phyloP scores from a whole-genome alignment of 2,888 invertebrate genomes.

The Drosophila neonasuta region DNA sequence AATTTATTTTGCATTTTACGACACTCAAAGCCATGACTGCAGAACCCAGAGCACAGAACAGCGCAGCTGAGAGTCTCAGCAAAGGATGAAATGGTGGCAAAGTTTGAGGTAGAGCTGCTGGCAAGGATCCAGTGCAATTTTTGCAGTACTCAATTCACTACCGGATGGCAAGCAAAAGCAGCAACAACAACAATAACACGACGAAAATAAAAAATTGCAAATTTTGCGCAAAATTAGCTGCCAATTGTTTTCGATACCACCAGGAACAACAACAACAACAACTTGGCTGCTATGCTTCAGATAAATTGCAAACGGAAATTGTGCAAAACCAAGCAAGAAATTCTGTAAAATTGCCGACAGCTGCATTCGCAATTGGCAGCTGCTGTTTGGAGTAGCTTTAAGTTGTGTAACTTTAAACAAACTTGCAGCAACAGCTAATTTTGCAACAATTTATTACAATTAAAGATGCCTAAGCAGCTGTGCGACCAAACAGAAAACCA shows the following conservation, averaged over 20 bases:
- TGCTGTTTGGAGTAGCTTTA: conserved; percentile 15
- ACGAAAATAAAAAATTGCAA: conserved; percentile 58
- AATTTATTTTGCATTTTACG: conserved; percentile 70
- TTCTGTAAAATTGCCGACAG: conserved; percentile 58
- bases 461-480: conserved; percentile 51
- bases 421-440: conserved; percentile 16
- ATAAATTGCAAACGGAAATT: conserved; percentile 68
- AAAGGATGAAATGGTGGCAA: neutral
- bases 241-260: conserved; percentile 71
- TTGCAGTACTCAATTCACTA: conserved; percentile 40
- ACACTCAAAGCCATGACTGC: conserved; percentile 43
- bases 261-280: conserved; percentile 32
- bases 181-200: conserved; percentile 14
- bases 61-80: conserved; percentile 11
- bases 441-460: conserved; percentile 66
- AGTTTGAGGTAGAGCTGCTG: conserved; percentile 8
- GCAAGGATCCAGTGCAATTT: conserved; percentile 47
- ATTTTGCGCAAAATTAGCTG: conserved; percentile 75
- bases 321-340: conserved; percentile 68
- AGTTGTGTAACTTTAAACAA: conserved; percentile 48
- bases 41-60: conserved; percentile 7
- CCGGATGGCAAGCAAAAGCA: conserved; percentile 3
- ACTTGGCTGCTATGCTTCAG: conserved; percentile 43
- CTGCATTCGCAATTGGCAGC: conserved; percentile 38
- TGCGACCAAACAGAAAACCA: conserved; percentile 4